These are phyloP conservation scores for Anarhynchus alexandrinus DNA, from an alignment of 2,113 vertebrate genomes.

Conservation along the genomic window DNA sequence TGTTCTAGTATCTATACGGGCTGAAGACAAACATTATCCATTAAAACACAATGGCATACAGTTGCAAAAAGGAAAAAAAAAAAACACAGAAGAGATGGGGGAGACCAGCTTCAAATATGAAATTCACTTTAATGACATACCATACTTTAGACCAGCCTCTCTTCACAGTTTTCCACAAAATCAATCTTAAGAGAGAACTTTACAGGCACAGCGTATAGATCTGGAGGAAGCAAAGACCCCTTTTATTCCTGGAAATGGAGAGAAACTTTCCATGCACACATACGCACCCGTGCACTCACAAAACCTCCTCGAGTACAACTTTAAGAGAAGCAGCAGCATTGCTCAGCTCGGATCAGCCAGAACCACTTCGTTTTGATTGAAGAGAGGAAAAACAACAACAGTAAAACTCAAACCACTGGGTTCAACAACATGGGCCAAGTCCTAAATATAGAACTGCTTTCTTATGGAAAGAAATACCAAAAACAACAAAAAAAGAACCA, in stretches of 20 bases:
- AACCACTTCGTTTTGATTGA: slow-evolving; percentile 49
- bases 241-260: slow-evolving; percentile 50
- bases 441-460: slow-evolving; percentile 73
- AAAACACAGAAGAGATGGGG: neutral
- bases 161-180: neutral
- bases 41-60: neutral
- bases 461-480: slow-evolving; percentile 68
- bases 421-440: slow-evolving; percentile 63
- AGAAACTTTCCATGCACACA: neutral
- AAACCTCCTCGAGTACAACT: neutral
- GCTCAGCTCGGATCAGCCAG: slow-evolving; percentile 12
- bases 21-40: neutral
- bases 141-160: neutral
- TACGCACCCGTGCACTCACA: neutral
- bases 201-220: slow-evolving; percentile 1
- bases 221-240: neutral
- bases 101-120: neutral
- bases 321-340: slow-evolving; percentile 42
- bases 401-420: slow-evolving; percentile 55
- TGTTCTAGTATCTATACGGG: neutral
- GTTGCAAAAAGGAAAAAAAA: neutral
- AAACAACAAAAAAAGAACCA: neutral
- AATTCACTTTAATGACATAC: neutral
- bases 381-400: slow-evolving; percentile 71
- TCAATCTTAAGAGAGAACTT: neutral